Evolutionary conservation across 2,888 invertebrate species (phyloP).

Genomic region (Thecocarcelia acutangulata): DNA sequence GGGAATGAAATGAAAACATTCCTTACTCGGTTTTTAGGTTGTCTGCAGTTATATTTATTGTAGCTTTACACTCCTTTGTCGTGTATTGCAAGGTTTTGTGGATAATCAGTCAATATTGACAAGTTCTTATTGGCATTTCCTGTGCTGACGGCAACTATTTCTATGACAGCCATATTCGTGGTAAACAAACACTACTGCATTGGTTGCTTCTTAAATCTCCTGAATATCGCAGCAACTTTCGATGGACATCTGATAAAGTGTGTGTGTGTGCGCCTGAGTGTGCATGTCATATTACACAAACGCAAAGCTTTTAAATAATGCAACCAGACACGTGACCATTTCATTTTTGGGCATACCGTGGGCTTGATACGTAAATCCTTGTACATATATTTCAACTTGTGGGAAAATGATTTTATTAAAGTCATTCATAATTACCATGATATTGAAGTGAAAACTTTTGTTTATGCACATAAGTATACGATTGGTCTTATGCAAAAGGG

Average conservation of each 20-base stretch:
- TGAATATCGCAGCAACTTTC: slow-evolving; percentile 12
- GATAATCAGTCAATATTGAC: slow-evolving; percentile 81
- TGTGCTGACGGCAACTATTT: slow-evolving; percentile 67
- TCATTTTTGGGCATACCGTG: slow-evolving; percentile 45
- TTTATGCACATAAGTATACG: neutral
- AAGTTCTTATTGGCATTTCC: slow-evolving; percentile 80
- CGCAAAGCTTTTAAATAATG: slow-evolving; percentile 54
- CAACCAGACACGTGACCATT: slow-evolving; percentile 61
- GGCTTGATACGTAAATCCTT: slow-evolving; percentile 42
- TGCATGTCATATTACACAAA: slow-evolving; percentile 50
- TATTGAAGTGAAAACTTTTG: slow-evolving; percentile 23
- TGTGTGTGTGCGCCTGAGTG: neutral
- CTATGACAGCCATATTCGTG: slow-evolving; percentile 28
- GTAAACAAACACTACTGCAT: neutral
- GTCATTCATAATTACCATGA: slow-evolving; percentile 57
- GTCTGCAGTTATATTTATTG: neutral
- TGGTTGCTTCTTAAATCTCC: neutral
- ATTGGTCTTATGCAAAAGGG: too few species aligned
- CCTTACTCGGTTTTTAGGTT: neutral
- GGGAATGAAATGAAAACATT: too few species aligned
- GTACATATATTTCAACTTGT: neutral
- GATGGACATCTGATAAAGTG: neutral
- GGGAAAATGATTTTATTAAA: slow-evolving; percentile 55
- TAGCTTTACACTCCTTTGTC: neutral
- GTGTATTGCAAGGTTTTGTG: slow-evolving; percentile 56